Base-by-base conservation (phyloP, 1,140 invertebrate genomes). In the Teleogryllus occipitalis region DNA sequence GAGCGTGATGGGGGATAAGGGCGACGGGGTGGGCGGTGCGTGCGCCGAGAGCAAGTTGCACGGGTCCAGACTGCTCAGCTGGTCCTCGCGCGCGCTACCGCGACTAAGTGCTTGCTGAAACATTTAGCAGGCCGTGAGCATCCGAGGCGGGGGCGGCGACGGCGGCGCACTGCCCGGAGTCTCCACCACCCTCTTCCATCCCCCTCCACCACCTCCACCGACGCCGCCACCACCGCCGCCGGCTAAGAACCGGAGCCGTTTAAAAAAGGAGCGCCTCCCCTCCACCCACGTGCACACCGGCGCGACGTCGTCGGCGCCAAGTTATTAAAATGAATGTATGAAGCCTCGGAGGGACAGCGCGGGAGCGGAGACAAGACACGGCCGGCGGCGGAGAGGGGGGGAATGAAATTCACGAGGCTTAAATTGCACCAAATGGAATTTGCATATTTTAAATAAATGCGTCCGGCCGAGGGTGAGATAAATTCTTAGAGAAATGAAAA, bases 371-470 rank as follows among this genome's bases (percentile, higher is more conserved):
- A 39, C 27, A 39, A 39, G 27, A 39, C 27, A 14, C 54, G 54
- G 54, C 10, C 54, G 10, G 54, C 10, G 54, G 10, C 54, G 7
- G 8, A 54, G 49, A 54, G 49, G 10, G 18, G 10, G 18, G 7
- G 7, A 65, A 65, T 65, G 54, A 65, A 65, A 65, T 65, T 65
- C 54, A 65, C 54, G 54, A 65, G 54, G 54, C 54, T 65, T 65
- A 65, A 65, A 65, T 10, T 65, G 54, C 54, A 65, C 18, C 10
- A 65, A 65, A 65, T 65, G 54, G 54, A 65, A 65, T 65, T 65
- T 65, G 54, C 54, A 65, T 65, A 65, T 65, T 65, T 65, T 65
- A 65, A 65, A 65, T 65, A 65, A 65, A 65, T 65, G 54, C 54
- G 18, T 65, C 18, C 54, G 54, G 10, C 54, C 54, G 54, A 65